phyloP scores from a whole-genome alignment of 1,140 invertebrate genomes.

The Pomacea maculata region DNA sequence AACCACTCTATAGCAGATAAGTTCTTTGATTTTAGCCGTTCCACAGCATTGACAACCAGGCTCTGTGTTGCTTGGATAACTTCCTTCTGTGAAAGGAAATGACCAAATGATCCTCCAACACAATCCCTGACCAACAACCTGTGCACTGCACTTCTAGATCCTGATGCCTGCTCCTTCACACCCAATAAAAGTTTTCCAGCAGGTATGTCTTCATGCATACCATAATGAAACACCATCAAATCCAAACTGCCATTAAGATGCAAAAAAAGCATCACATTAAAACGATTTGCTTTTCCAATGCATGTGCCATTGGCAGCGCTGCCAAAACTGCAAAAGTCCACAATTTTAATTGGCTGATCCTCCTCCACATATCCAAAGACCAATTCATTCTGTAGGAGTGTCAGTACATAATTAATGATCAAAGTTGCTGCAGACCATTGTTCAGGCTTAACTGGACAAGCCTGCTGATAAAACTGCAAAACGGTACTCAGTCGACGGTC shows the following conservation, averaged over 20 bases:
- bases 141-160: constrained; percentile 5
- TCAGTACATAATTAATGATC: constrained; percentile 46
- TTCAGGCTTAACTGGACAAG: constrained; percentile 36
- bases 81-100: constrained; percentile 38
- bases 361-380: constrained; percentile 17
- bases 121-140: constrained; percentile 19
- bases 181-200: constrained; percentile 45
- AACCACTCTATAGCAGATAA: constrained; percentile 45
- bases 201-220: constrained; percentile 34
- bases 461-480: constrained; percentile 40
- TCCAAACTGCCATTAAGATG: constrained; percentile 34
- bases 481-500: constrained; percentile 27
- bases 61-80: constrained; percentile 30
- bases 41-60: constrained; percentile 42
- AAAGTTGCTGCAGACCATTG: constrained; percentile 38
- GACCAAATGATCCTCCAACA: constrained; percentile 23
- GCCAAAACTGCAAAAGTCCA: constrained; percentile 41
- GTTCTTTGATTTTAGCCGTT: constrained; percentile 43
- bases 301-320: constrained; percentile 45
- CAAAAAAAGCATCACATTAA: constrained; percentile 48
- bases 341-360: constrained; percentile 32
- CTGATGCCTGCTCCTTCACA: constrained; percentile 21
- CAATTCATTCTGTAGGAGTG: constrained; percentile 46
- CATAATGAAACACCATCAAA: constrained; percentile 30
- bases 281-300: constrained; percentile 36